A percentile compares a stretch with the other conserved stretches of the same genome.
phyloP scores from a whole-genome alignment of 2,888 invertebrate species.

The Glyphotaelius pellucidus region DNA sequence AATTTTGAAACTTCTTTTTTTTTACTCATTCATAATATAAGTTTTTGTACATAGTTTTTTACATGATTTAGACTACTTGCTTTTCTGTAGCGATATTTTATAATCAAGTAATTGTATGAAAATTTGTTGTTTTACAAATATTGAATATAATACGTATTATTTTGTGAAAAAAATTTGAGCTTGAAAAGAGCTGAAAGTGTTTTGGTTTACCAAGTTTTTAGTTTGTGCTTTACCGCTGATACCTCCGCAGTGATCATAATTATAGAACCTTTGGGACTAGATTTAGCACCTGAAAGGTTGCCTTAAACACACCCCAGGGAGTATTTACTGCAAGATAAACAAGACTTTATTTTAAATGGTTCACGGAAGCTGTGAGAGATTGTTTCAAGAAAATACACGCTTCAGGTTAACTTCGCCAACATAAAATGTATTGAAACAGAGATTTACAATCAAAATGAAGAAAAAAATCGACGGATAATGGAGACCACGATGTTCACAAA shows the following conservation, averaged over 20 bases:
- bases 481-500: not conserved
- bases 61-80: too few relatives aligned
- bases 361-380: not conserved
- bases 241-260: not conserved
- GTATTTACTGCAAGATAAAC: conserved; percentile 5
- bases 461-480: not conserved
- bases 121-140: too few relatives aligned
- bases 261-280: not conserved
- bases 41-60: too few relatives aligned
- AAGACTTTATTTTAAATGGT: conserved; percentile 15
- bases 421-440: not conserved
- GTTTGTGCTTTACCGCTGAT: not conserved
- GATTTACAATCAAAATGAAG: not conserved
- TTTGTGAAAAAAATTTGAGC: too few relatives aligned
- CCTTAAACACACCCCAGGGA: not conserved
- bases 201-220: not conserved
- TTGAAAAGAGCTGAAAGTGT: too few relatives aligned
- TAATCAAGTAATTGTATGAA: too few relatives aligned
- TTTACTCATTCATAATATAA: too few relatives aligned
- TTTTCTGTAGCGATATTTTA: too few relatives aligned
- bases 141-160: too few relatives aligned
- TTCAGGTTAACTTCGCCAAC: not conserved
- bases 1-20: not conserved
- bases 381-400: not conserved
- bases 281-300: conserved; percentile 13